These are phyloP conservation scores for Pagetopsis macropterus DNA, from an alignment of 2,797 vertebrate species.

Conservation along the genomic window DNA sequence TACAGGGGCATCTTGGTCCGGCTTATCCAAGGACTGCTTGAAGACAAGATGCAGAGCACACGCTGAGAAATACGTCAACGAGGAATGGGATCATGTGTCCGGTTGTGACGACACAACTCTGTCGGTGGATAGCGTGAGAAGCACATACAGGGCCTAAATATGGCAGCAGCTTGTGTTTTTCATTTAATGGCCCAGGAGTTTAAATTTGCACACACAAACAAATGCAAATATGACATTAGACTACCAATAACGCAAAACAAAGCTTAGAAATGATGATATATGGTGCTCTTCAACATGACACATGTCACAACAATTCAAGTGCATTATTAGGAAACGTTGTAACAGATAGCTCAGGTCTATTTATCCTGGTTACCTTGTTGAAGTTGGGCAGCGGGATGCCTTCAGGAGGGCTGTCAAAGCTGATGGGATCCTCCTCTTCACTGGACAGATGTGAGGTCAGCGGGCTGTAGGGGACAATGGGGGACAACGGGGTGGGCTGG, in stretches of 20 bases:
- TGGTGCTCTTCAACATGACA: background rate
- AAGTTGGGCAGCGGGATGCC: slow-evolving; percentile 75
- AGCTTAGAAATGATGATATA: background rate
- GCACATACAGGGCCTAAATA: background rate
- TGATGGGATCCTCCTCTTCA: slow-evolving; percentile 77
- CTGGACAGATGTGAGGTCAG: slow-evolving; percentile 57
- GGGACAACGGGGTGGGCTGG: slow-evolving; percentile 58
- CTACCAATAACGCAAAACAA: background rate
- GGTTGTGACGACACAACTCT: slow-evolving; percentile 50
- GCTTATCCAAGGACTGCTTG: slow-evolving; percentile 69
- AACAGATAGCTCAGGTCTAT: background rate
- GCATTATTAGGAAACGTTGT: background rate
- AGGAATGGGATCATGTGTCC: slow-evolving; percentile 32
- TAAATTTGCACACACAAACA: background rate
- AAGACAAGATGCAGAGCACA: slow-evolving; percentile 45
- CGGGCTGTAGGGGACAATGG: slow-evolving; percentile 45
- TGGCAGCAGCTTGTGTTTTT: slow-evolving; percentile 19
- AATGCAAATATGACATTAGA: background rate
- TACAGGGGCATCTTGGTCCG: slow-evolving; percentile 50
- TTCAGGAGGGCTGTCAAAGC: slow-evolving; percentile 79
- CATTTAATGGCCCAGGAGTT: slow-evolving; percentile 5
- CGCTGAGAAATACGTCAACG: slow-evolving; percentile 40
- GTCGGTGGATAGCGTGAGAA: slow-evolving; percentile 29
- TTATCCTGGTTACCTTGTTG: slow-evolving; percentile 78
- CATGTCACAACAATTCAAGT: background rate